phyloP scores from a whole-genome alignment of 2,888 invertebrate genomes.

The Chelonus formosanus region DNA sequence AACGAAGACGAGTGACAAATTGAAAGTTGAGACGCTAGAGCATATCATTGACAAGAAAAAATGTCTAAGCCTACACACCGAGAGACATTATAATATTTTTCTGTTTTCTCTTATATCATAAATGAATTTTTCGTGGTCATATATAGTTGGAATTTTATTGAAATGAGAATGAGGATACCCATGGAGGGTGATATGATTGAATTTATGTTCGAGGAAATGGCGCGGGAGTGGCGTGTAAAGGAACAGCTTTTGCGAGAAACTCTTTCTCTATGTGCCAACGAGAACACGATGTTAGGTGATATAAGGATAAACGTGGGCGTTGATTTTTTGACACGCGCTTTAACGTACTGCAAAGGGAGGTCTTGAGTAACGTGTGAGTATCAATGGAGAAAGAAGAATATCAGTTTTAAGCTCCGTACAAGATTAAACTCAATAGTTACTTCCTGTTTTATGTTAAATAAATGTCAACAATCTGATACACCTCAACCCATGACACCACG shows the following conservation, averaged over 20 bases:
- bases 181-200: constrained; percentile 44
- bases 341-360: constrained; percentile 37
- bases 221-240: constrained; percentile 33
- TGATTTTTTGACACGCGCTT: constrained; percentile 35
- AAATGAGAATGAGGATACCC: neutral
- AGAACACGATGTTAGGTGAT: constrained; percentile 53
- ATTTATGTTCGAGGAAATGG: constrained; percentile 58
- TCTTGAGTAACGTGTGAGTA: no score
- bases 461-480: no score
- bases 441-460: no score
- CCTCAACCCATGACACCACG: no score
- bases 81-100: no score
- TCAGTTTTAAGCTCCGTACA: no score
- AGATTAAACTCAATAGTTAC: no score
- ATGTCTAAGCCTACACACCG: neutral
- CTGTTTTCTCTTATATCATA: no score
- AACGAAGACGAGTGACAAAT: constrained; percentile 45
- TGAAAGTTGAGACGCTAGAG: constrained; percentile 7
- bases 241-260: constrained; percentile 46
- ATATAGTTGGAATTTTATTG: no score
- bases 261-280: constrained; percentile 25
- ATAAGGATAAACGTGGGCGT: constrained; percentile 56
- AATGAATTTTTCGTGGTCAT: no score
- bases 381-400: no score
- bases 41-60: constrained; percentile 1